These are phyloP conservation scores for Carassius auratus DNA, from an alignment of 2,113 vertebrate species.

Conservation along the genomic window DNA sequence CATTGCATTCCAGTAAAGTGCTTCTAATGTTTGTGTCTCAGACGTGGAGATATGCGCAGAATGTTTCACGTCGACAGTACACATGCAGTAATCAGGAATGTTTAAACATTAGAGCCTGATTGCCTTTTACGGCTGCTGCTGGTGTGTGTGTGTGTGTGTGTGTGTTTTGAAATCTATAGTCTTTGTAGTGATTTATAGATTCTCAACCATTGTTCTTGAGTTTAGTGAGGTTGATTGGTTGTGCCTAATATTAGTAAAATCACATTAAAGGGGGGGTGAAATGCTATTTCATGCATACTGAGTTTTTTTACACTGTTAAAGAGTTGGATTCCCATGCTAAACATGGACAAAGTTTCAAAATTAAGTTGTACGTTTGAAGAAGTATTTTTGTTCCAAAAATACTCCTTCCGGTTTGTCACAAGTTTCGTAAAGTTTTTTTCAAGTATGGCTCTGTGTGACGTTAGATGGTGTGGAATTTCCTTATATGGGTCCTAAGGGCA, in stretches of 20 bases:
- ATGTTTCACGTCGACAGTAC: not conserved
- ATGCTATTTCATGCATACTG: too few relatives aligned
- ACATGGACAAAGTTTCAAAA: too few relatives aligned
- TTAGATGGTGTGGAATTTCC: too few relatives aligned
- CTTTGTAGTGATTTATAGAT: not conserved
- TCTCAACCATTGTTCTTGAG: not conserved
- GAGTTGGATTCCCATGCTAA: too few relatives aligned
- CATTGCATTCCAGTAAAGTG: not conserved
- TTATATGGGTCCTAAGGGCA: too few relatives aligned
- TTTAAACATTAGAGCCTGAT: slow-evolving; percentile 33
- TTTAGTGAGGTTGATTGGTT: not conserved
- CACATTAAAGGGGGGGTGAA: too few relatives aligned
- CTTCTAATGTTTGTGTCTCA: not conserved
- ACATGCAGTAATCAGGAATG: slow-evolving; percentile 39
- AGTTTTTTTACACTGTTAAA: too few relatives aligned
- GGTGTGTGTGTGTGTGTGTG: slow-evolving; percentile 16
- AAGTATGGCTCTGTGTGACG: too few relatives aligned
- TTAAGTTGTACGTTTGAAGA: too few relatives aligned
- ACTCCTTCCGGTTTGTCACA: too few relatives aligned
- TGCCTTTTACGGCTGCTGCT: slow-evolving; percentile 22
- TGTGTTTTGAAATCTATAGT: slow-evolving; percentile 14
- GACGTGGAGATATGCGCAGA: slow-evolving; percentile 12
- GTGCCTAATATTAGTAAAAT: not conserved
- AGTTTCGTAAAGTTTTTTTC: too few relatives aligned
- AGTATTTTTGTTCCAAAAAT: too few relatives aligned